Evolutionary conservation across 2,113 vertebrate genomes (phyloP).

Genomic region (Neolamprologus sp.): DNA sequence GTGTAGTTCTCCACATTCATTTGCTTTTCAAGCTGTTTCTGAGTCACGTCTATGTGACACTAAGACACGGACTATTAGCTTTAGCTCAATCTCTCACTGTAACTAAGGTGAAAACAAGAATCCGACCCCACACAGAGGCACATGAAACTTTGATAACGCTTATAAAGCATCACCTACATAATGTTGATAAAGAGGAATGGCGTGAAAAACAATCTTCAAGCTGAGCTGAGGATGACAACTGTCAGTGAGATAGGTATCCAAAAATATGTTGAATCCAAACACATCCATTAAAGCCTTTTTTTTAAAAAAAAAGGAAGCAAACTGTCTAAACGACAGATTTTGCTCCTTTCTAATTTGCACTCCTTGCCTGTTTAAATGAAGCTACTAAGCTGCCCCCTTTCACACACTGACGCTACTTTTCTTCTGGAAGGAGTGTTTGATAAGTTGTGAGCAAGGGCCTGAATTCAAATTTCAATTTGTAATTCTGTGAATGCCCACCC

Average conservation of each 20-base stretch:
- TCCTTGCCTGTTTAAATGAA: background rate
- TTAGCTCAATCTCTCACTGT: constrained; percentile 32
- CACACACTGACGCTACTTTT: constrained; percentile 6
- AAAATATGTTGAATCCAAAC: background rate
- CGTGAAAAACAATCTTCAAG: constrained; percentile 1
- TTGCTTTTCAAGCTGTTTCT: constrained; percentile 5
- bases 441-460: background rate
- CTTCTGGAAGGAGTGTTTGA: background rate
- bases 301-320: background rate
- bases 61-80: constrained; percentile 17
- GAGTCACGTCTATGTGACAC: background rate
- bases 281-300: background rate
- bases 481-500: background rate
- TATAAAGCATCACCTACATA: background rate
- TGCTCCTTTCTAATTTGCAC: background rate
- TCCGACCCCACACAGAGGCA: background rate
- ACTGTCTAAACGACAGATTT: background rate
- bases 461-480: background rate
- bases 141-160: background rate
- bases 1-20: background rate
- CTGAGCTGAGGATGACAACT: background rate
- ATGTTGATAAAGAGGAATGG: background rate
- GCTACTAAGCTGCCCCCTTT: background rate
- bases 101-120: background rate
- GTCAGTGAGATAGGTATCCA: background rate